Evolutionary conservation across 2,888 invertebrate species (phyloP).

Genomic region (Hecatera dysodea): DNA sequence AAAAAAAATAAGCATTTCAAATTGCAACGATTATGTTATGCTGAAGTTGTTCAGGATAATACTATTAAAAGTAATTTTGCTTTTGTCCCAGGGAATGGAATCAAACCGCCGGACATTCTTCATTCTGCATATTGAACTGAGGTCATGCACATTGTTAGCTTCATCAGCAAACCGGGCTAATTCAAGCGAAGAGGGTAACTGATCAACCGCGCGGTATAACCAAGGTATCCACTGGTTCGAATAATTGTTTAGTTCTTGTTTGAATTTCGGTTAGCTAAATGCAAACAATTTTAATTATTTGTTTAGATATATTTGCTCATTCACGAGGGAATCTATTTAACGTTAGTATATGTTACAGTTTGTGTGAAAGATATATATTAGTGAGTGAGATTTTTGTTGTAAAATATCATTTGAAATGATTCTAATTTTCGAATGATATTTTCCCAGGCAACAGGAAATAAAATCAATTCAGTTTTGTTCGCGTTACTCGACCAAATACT

Average conservation of each 20-base stretch:
- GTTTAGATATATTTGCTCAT: not conserved
- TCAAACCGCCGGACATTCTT: not conserved
- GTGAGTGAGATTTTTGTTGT: no score
- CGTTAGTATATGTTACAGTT: not conserved
- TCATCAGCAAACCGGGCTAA: not conserved
- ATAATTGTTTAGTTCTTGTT: conserved; percentile 13
- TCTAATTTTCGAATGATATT: no score
- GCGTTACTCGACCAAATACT: no score
- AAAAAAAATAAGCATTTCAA: no score
- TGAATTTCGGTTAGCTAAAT: conserved; percentile 13
- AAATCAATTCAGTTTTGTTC: no score
- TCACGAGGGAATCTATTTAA: no score
- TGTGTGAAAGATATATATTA: no score
- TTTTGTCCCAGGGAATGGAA: not conserved
- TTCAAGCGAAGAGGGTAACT: not conserved
- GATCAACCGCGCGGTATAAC: conserved; percentile 1
- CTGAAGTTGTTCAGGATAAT: not conserved
- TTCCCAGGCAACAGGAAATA: no score
- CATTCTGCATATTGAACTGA: not conserved
- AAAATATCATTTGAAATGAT: no score
- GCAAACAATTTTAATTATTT: conserved; percentile 19
- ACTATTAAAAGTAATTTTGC: not conserved
- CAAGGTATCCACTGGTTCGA: not conserved
- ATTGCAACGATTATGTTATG: not conserved
- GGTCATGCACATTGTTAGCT: not conserved